Base-by-base conservation (phyloP, 2,797 vertebrate species). In the Discoglossus pictus region DNA sequence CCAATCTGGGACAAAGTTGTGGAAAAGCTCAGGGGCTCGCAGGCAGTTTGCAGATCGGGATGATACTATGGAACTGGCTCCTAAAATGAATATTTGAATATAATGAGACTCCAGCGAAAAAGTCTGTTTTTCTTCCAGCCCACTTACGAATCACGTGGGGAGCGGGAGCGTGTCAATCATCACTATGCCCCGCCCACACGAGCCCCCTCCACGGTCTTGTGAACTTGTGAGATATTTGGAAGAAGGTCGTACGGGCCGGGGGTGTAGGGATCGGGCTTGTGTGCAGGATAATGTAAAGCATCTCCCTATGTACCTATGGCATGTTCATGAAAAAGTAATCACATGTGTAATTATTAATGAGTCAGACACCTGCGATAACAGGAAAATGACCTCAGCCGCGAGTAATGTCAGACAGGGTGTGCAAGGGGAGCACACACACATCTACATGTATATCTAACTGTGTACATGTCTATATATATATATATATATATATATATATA, bases 1-100 rank as follows among this genome's bases (percentile, higher is more conserved):
- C 88, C 86, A 86, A 87, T 86, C 79, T 86, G 87, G 91, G 91
- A 88, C 87, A 84, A 82, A 88, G 89, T 91, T 86, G 89, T 92
- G 86, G 86, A 90, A 92, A 94, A 93, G 88, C 88, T 88, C 91
- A 92, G 84, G 88, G 73, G 76, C 77, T 78, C 77, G 66, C 80
- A 77, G 42, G 87, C 85, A 70, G 89, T 50, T 72, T 68, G 89
- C 88, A 82, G 89, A 88, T 89, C 84, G 78, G 88, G 89, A 89
- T 81, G 87, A 88, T 80, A 82, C 86, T 83, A 81, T 79, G 87
- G 90, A 91, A 90, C 65, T 89, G 89, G 91, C 90, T 92, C 91
- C 95, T 90, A 90, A 82, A 81, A 87, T 77, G 78, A 73, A 74
- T 70, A 82, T 80, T 80, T 76, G 81, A 78, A 82, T 84, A 79